Conservation (phyloP, 2,888 invertebrate species). For the Acrobasis suavella region DNA sequence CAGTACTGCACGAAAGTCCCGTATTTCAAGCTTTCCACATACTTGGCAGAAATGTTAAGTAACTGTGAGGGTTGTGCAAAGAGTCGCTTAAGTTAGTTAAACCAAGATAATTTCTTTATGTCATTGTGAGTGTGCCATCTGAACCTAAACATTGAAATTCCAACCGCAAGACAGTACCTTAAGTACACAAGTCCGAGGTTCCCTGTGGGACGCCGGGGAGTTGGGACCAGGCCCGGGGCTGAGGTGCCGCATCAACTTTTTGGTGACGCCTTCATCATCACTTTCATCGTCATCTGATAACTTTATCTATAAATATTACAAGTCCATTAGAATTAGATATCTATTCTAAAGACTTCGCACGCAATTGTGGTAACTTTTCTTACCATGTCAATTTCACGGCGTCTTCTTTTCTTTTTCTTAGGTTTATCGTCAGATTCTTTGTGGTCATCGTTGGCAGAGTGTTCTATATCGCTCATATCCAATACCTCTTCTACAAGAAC, state of each 20-base stretch:
- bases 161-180: conserved; percentile 65
- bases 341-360: neutral
- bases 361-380: conserved; percentile 18
- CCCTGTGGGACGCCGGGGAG: conserved; percentile 85
- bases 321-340: conserved; percentile 3
- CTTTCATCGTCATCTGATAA: conserved; percentile 75
- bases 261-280: conserved; percentile 66
- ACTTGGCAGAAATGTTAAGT: neutral
- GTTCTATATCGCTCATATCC: conserved; percentile 72
- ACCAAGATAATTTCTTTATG: too few relatives aligned
- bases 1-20: too few relatives aligned
- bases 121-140: too few relatives aligned
- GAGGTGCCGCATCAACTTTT: conserved; percentile 62
- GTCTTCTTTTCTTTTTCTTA: conserved; percentile 67
- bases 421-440: conserved; percentile 66
- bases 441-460: conserved; percentile 67
- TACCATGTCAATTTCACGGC: conserved; percentile 76
- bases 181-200: conserved; percentile 90
- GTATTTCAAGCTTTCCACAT: too few relatives aligned
- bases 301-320: conserved; percentile 53
- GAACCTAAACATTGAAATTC: too few relatives aligned
- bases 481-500: conserved; percentile 66
- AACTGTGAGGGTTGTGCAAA: too few relatives aligned
- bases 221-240: conserved; percentile 73
- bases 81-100: too few relatives aligned